These are phyloP conservation scores for Calycopis cecrops DNA, from an alignment of 1,140 invertebrate species.

Conservation along the genomic window DNA sequence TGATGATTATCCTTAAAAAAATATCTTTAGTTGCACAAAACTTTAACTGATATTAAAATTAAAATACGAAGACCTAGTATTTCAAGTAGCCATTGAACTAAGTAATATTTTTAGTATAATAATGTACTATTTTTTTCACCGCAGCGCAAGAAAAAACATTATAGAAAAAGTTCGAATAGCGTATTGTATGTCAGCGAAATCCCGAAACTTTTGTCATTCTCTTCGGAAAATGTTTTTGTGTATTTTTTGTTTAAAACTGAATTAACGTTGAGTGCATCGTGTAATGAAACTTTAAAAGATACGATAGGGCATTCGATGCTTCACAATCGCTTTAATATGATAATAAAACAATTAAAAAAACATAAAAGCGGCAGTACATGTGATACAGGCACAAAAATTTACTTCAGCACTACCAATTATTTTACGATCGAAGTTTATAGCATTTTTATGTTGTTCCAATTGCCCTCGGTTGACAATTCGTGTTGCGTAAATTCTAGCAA, in stretches of 20 bases:
- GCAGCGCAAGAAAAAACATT: conserved; percentile 29
- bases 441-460: conserved; percentile 66
- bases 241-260: conserved; percentile 17
- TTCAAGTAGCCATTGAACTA: too few relatives aligned
- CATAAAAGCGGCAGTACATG: conserved; percentile 13
- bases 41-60: too few relatives aligned
- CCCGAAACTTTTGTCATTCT: conserved; percentile 60
- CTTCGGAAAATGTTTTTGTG: conserved; percentile 10
- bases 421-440: conserved; percentile 69
- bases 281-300: too few relatives aligned
- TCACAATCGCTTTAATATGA: conserved; percentile 1
- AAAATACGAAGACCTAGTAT: too few relatives aligned
- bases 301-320: too few relatives aligned
- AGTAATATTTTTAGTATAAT: too few relatives aligned
- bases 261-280: too few relatives aligned
- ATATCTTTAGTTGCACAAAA: too few relatives aligned
- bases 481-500: conserved; percentile 62
- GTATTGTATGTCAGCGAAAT: conserved; percentile 40
- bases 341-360: conserved; percentile 21
- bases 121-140: neutral
- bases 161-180: conserved; percentile 41
- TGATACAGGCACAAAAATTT: conserved; percentile 35
- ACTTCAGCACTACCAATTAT: conserved; percentile 49
- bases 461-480: conserved; percentile 58
- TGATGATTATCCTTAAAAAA: too few relatives aligned